These are phyloP conservation scores for Spodoptera exigua DNA, from an alignment of 2,888 invertebrate species.

Conservation along the genomic window DNA sequence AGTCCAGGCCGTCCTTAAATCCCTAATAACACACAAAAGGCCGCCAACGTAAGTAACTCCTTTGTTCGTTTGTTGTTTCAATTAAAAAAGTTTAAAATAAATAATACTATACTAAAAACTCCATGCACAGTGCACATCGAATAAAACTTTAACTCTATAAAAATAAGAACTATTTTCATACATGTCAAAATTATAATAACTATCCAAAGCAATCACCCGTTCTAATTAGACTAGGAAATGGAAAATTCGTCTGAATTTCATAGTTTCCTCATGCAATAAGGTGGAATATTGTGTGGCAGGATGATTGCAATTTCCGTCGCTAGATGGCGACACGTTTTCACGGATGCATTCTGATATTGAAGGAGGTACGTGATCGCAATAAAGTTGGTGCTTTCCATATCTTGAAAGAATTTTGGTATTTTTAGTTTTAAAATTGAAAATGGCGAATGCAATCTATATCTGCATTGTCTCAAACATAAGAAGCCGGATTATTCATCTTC, in stretches of 20 bases:
- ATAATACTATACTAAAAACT: too few species aligned
- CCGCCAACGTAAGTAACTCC: too few species aligned
- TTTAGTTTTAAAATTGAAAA: slow-evolving; percentile 39
- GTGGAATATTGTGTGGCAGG: slow-evolving; percentile 8
- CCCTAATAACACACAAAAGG: too few species aligned
- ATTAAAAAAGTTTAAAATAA: too few species aligned
- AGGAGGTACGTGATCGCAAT: slow-evolving; percentile 58
- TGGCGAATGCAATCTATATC: neutral
- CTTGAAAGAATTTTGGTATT: slow-evolving; percentile 14
- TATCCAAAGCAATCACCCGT: slow-evolving; percentile 22
- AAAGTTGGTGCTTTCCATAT: slow-evolving; percentile 31
- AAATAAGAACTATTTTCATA: too few species aligned
- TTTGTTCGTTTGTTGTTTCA: too few species aligned
- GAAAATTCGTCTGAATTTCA: neutral
- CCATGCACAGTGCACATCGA: too few species aligned
- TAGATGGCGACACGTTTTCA: slow-evolving; percentile 42
- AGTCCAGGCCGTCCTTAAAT: too few species aligned
- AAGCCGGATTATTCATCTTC: too few species aligned
- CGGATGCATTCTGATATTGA: slow-evolving; percentile 56
- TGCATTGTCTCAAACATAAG: too few species aligned
- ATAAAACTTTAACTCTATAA: too few species aligned
- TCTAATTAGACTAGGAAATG: slow-evolving; percentile 30
- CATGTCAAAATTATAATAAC: too few species aligned
- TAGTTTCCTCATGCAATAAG: neutral
- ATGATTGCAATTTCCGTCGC: slow-evolving; percentile 44